Evolutionary conservation across 2,113 vertebrate genomes (phyloP).

Genomic region (Rhinichthys klamathensis): DNA sequence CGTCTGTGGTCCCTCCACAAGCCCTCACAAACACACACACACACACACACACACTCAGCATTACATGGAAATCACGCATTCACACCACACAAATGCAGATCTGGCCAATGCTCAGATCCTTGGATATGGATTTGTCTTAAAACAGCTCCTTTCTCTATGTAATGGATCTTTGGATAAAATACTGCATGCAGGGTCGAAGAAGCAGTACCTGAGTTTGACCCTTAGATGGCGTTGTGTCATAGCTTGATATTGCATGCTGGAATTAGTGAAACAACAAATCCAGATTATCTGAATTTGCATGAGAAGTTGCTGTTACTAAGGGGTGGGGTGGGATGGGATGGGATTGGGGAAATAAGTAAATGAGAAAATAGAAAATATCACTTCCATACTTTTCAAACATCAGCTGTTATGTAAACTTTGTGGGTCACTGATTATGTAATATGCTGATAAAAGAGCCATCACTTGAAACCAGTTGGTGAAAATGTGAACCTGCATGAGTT

Average conservation of each 20-base stretch:
- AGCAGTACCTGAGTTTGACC: slow-evolving; percentile 62
- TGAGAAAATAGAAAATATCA: not conserved
- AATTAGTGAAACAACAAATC: slow-evolving; percentile 73
- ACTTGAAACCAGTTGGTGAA: slow-evolving; percentile 36
- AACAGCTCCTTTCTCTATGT: slow-evolving; percentile 55
- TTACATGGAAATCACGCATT: slow-evolving; percentile 12
- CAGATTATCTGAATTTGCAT: slow-evolving; percentile 78
- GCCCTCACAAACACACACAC: slow-evolving; percentile 40
- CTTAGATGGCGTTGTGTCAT: slow-evolving; percentile 75
- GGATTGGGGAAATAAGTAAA: slow-evolving; percentile 22
- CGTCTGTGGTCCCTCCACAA: not conserved
- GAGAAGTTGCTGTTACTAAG: slow-evolving; percentile 66
- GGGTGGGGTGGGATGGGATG: slow-evolving; percentile 23
- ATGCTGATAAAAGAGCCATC: slow-evolving; percentile 38
- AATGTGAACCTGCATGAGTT: slow-evolving; percentile 49
- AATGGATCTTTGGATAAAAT: slow-evolving; percentile 65
- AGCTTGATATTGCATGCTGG: slow-evolving; percentile 81
- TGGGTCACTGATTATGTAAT: slow-evolving; percentile 12
- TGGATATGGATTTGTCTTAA: slow-evolving; percentile 60
- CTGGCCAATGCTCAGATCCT: slow-evolving; percentile 46
- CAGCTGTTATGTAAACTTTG: slow-evolving; percentile 20
- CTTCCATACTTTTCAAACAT: slow-evolving; percentile 37
- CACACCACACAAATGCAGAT: slow-evolving; percentile 34
- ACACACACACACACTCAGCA: slow-evolving; percentile 47
- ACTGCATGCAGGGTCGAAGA: slow-evolving; percentile 75